A percentile compares a stretch with the other conserved stretches of the same genome.
phyloP scores from a whole-genome alignment of 2,113 vertebrate genomes.

The Echinops telfairi region DNA sequence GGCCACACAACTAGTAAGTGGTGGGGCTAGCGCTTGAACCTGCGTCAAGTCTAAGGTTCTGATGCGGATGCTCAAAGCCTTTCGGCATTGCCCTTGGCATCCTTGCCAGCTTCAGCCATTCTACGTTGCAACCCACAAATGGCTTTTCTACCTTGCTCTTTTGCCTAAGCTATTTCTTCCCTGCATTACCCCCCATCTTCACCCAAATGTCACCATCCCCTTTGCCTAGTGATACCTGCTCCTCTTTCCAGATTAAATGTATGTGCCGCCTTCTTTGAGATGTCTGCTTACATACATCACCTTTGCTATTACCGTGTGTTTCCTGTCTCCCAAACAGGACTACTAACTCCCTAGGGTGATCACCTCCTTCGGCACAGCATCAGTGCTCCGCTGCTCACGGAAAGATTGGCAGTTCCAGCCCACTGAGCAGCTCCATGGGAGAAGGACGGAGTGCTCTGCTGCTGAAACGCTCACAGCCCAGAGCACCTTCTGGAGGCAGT shows the following conservation, averaged over 20 bases:
- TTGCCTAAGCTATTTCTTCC: background rate
- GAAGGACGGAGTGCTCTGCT: background rate
- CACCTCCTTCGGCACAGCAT: background rate
- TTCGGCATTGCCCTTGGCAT: background rate
- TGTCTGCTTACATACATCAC: background rate
- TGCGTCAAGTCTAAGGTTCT: background rate
- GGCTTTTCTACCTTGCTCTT: background rate
- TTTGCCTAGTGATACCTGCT: background rate
- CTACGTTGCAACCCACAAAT: background rate
- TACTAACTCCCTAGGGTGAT: background rate
- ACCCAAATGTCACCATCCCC: background rate
- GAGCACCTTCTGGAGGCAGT: background rate
- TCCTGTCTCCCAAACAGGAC: background rate
- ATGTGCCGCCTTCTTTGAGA: background rate
- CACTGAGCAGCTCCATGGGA: background rate
- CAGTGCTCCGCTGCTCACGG: background rate
- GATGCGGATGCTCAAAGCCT: background rate
- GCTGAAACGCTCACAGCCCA: background rate
- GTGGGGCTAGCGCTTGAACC: background rate
- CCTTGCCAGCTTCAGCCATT: background rate
- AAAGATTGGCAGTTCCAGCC: background rate
- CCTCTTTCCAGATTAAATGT: background rate
- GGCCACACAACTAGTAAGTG: background rate
- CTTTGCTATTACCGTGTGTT: rapidly evolving
- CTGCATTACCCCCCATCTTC: too few species aligned